Evolutionary conservation across 2,797 vertebrate genomes (phyloP).

Genomic region (Xenops minutus): DNA sequence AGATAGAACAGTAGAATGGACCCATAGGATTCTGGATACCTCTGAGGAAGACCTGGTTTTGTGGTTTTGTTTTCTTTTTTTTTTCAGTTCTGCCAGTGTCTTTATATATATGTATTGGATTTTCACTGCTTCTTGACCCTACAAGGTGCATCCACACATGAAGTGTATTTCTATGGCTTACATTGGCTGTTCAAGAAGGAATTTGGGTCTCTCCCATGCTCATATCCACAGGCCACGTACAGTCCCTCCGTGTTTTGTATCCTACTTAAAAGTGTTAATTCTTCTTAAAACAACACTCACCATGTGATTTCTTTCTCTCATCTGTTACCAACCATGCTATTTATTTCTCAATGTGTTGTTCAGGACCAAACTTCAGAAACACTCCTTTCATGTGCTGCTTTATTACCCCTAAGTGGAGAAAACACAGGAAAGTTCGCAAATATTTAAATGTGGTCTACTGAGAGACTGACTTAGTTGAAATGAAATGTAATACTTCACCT

Average conservation of each 20-base stretch:
- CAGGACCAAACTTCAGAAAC: constrained; percentile 53
- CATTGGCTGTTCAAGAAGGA: background rate
- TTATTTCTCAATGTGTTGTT: constrained; percentile 40
- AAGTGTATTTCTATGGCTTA: background rate
- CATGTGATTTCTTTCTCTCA: constrained; percentile 17
- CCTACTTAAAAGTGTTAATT: constrained; percentile 45
- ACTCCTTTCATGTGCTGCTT: constrained; percentile 36
- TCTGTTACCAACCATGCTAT: background rate
- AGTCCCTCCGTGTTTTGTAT: background rate
- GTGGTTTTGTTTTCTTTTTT: background rate
- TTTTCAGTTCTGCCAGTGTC: background rate
- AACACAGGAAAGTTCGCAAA: constrained; percentile 23
- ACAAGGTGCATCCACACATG: background rate
- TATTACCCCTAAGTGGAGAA: constrained; percentile 28
- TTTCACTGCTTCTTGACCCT: background rate
- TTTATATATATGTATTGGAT: background rate
- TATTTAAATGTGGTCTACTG: constrained; percentile 36
- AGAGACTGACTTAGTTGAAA: constrained; percentile 46
- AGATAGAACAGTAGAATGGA: background rate
- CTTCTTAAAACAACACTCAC: background rate
- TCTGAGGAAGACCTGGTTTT: background rate
- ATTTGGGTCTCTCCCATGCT: background rate
- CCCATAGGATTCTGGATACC: background rate
- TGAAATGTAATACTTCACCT: constrained; percentile 37
- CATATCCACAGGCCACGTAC: background rate